Evolutionary conservation across 2,797 vertebrate genomes (phyloP), one percentile per base, ranked within the genome.

Genomic region (Neosilurus hyrtlii): DNA sequence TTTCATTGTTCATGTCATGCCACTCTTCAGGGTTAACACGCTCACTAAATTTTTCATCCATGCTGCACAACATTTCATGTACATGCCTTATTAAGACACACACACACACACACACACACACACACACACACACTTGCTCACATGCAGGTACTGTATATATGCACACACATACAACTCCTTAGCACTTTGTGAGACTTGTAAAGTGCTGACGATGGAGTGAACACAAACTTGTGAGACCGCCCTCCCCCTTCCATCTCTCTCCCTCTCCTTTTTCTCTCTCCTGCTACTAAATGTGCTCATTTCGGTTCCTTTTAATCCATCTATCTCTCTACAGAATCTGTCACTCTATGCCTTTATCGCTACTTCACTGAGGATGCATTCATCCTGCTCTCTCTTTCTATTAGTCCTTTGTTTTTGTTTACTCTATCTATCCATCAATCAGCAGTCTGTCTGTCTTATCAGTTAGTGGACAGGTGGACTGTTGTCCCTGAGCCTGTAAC

Each of bases 361-460:
- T 82, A 43, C 56, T 35, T 67, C 61, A 52, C 37, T 71, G 43
- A 35, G 59, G 75, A 68, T 63, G 57, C 62, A 9, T 65, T 63
- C 43, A 63, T 63, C 74, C 24, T 14, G 16, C 52, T 81, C 71
- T 76, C 85, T 86, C 85, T 81, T 57, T 74, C 70, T 82, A 30
- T 83, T 75, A 82, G 67, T 66, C 57, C 59, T 65, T 83, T 88
- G 81, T 77, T 30, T 76, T 70, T 68, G 43, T 72, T 61, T 71
- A 14, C 68, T 35, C 54, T 87, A 89, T 92, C 89, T 79, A 86
- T 88, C 82, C 83, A 88, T 90, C 88, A 88, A 88, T 90, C 88
- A 88, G 87, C 83, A 80, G 89, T 89, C 85, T 81, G 89, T 89
- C 86, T 86, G 84, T 88, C 87, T 88, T 82, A 83, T 88, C 87